phyloP scores from a whole-genome alignment of 2,888 invertebrate species.

The Dynastes maya region DNA sequence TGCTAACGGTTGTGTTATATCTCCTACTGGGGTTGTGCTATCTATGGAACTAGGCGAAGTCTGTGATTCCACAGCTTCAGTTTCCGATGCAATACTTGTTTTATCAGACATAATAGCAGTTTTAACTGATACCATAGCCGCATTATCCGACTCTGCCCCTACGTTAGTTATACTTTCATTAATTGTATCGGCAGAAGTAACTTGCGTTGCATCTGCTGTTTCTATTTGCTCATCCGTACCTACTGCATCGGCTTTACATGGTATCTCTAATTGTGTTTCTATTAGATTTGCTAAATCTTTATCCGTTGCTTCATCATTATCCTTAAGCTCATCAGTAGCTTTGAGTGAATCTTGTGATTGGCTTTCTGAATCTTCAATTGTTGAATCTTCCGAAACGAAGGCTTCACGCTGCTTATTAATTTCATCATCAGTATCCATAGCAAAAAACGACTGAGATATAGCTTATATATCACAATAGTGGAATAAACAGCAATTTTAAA shows the following conservation, averaged over 20 bases:
- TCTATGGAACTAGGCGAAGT: neutral
- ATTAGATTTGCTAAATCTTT: slow-evolving; percentile 15
- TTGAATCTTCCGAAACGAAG: neutral
- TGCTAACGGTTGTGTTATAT: neutral
- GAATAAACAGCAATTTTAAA: neutral
- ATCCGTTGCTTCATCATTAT: slow-evolving; percentile 26
- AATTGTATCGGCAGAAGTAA: neutral
- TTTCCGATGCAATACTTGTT: neutral
- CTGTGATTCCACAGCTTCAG: neutral
- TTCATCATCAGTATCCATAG: slow-evolving; percentile 14
- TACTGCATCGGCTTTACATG: slow-evolving; percentile 9
- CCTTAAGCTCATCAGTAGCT: neutral
- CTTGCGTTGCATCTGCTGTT: neutral
- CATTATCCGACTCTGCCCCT: neutral
- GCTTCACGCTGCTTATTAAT: neutral
- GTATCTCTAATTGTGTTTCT: slow-evolving; percentile 33
- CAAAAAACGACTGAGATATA: neutral
- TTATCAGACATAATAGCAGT: neutral
- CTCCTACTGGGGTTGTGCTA: neutral
- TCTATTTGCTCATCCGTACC: neutral
- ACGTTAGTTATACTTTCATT: neutral
- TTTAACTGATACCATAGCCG: too few species aligned
- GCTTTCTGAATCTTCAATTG: neutral
- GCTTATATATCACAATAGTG: neutral
- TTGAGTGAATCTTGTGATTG: neutral